Conservation (phyloP, 2,888 invertebrate species). For the Cephus pulcher region DNA sequence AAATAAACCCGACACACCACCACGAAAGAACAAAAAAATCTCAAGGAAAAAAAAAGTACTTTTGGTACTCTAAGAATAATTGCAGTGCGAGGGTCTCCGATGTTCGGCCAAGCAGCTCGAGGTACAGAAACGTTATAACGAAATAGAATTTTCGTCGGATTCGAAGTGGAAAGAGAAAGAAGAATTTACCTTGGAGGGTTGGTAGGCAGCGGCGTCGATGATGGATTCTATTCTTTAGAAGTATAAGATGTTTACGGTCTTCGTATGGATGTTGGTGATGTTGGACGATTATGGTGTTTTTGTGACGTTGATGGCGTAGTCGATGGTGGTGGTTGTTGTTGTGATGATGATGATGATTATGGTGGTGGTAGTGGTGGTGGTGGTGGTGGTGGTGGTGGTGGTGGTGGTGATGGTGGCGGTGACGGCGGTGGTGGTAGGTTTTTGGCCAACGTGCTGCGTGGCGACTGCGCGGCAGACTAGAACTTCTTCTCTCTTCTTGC, state of each 20-base stretch:
- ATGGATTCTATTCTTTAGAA: not conserved
- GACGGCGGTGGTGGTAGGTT: constrained; percentile 23
- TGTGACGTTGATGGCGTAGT: constrained; percentile 29
- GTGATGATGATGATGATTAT: constrained; percentile 5
- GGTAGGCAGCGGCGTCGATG: constrained; percentile 47
- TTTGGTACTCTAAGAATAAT: not conserved
- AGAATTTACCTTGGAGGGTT: constrained; percentile 53
- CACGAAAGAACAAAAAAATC: not conserved
- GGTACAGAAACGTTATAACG: not conserved
- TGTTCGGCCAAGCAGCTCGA: not conserved
- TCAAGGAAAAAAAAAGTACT: constrained; percentile 4
- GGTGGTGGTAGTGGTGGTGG: constrained; percentile 9
- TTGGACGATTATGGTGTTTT: constrained; percentile 27
- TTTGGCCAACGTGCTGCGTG: constrained; percentile 48
- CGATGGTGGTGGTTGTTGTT: constrained; percentile 27
- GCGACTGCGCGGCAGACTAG: constrained; percentile 55
- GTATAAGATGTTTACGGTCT: not conserved
- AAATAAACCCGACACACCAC: not conserved
- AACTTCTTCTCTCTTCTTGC: constrained; percentile 35
- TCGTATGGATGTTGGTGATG: not conserved
- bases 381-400: constrained; percentile 18
- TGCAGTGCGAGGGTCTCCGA: not conserved
- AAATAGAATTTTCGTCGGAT: not conserved
- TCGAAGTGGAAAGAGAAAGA: not conserved
- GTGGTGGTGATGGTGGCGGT: constrained; percentile 15